Conservation (phyloP, 2,888 invertebrate species). For the Eupithecia exiguata region DNA sequence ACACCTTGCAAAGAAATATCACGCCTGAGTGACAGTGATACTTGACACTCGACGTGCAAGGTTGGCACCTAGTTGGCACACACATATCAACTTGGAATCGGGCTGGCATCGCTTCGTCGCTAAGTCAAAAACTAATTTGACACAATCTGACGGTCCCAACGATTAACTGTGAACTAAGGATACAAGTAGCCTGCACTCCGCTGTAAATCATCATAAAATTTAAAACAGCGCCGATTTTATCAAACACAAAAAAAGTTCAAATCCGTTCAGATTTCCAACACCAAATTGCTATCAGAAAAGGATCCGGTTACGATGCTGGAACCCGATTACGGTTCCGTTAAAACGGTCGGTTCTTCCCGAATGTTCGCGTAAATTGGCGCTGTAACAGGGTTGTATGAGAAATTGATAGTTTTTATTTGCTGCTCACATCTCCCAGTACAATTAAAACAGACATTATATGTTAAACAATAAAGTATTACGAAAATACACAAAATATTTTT, state of each 20-base stretch:
- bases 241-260: background rate
- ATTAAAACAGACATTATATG: too few relatives aligned
- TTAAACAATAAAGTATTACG: too few relatives aligned
- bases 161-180: background rate
- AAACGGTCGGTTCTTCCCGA: background rate
- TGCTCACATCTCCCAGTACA: background rate
- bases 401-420: background rate
- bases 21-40: background rate
- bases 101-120: background rate
- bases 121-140: background rate
- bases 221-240: background rate
- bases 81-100: background rate
- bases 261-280: too few relatives aligned
- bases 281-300: too few relatives aligned
- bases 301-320: too few relatives aligned
- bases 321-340: background rate
- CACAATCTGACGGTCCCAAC: background rate
- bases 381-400: background rate
- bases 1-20: slow-evolving; percentile 1
- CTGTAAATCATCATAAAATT: background rate
- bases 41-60: background rate
- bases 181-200: too few relatives aligned
- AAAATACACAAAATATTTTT: too few relatives aligned
- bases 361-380: too few relatives aligned
- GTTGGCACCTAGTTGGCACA: background rate